A percentile compares a stretch with the other conserved stretches of the same genome.
Conservation (phyloP, 2,888 invertebrate species). For the Psylliodes chrysocephalus region DNA sequence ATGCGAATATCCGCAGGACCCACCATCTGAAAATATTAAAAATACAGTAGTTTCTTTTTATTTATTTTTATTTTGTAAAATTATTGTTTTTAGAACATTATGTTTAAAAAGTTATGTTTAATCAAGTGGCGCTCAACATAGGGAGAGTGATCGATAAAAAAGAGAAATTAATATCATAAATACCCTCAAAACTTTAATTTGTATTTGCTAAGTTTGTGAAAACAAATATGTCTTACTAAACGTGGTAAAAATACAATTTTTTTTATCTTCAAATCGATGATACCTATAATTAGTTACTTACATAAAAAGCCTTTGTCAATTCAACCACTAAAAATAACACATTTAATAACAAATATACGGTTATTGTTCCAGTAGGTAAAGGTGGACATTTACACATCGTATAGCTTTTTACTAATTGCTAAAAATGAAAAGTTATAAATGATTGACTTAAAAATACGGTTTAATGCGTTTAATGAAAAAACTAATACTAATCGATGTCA, state of each 20-base stretch:
- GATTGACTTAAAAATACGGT: neutral
- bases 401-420: neutral
- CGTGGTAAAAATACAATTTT: too few relatives aligned
- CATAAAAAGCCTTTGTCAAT: neutral
- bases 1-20: slow-evolving; percentile 1
- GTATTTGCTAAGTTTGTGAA: too few relatives aligned
- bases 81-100: too few relatives aligned
- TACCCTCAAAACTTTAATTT: too few relatives aligned
- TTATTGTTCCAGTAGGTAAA: neutral
- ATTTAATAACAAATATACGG: neutral
- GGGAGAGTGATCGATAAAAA: too few relatives aligned
- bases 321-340: slow-evolving; percentile 4
- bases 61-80: too few relatives aligned
- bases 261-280: too few relatives aligned
- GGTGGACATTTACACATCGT: slow-evolving; percentile 23
- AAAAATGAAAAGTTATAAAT: neutral
- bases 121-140: too few relatives aligned
- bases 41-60: too few relatives aligned
- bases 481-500: slow-evolving; percentile 9
- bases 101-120: too few relatives aligned
- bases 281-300: neutral
- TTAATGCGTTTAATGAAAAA: slow-evolving; percentile 1
- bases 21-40: slow-evolving; percentile 1
- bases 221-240: too few relatives aligned
- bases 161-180: too few relatives aligned